Base-by-base conservation (phyloP, 2,113 vertebrate genomes). In the Nematolebias whitei region DNA sequence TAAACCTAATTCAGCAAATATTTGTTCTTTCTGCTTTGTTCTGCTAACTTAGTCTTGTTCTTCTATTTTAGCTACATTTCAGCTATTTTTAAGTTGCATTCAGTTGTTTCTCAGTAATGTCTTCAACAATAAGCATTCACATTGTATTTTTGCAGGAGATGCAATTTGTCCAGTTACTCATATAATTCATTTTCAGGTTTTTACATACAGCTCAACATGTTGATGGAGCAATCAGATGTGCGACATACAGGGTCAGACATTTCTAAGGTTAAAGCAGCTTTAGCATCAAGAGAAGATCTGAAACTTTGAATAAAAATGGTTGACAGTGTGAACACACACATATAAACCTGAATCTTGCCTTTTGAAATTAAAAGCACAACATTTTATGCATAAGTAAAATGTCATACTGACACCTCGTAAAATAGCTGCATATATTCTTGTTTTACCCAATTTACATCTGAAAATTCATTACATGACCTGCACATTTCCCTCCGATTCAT, bases 401-500 rank as follows among this genome's bases (percentile, higher is more conserved):
- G 20, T 62, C 58, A 65, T 39, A 52, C 19, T 35, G 48, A 63
- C 63, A 43, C 50, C 23, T 70, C 10, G 41, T 10, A 23, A 55
- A 77, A 14, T 54, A 62, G 26, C 12, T 16, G 19, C 9, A 45
- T 29, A 48, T 74, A 57, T 69, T 15, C 44, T 41, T 59, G 35
- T 65, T 5, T 80, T 68, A 68, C 71, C 63, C 19, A 71, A 63
- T 80, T 88, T 35, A 72, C 14, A 58, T 19, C 49, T 32, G 48
- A 32, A 15, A 57, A 57, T 22, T 19, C 39, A 68, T 24, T 47
- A 29, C 11, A 72, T 60, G 22, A 20, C 44, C 38, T 59, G 54
- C 59, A 48, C 26, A 20, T 15, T 38, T 32, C 57, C 55, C 47
- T 22, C 6, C 24, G 40, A 12, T 20, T 52, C 41, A 48, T 53